A percentile compares a stretch with the other conserved stretches of the same genome.
These are phyloP conservation scores for Hirtodrosophila alboralis DNA, from an alignment of 2,888 invertebrate genomes.

Conservation along the genomic window DNA sequence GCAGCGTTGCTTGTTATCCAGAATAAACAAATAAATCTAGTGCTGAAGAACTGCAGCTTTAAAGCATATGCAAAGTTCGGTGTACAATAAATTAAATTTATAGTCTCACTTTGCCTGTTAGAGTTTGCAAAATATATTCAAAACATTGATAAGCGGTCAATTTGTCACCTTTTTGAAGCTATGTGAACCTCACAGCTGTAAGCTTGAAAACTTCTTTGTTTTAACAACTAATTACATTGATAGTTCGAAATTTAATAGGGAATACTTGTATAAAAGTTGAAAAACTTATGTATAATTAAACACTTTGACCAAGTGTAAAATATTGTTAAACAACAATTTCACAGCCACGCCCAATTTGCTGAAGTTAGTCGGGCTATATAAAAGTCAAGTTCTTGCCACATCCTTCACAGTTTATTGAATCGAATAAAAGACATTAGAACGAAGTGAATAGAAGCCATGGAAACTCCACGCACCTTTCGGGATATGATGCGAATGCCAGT, in stretches of 20 bases:
- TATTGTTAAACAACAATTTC: conserved; percentile 66
- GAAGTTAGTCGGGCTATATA: conserved; percentile 23
- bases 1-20: no score
- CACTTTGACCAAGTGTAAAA: conserved; percentile 56
- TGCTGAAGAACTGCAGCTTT: no score
- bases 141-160: conserved; percentile 29
- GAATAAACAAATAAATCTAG: no score
- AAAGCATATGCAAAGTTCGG: background rate
- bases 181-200: conserved; percentile 41
- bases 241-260: conserved; percentile 19
- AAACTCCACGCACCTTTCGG: conserved; percentile 42
- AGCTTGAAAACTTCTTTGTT: conserved; percentile 44
- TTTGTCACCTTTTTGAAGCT: conserved; percentile 4
- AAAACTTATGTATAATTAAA: conserved; percentile 71
- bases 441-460: conserved; percentile 19
- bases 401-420: conserved; percentile 15
- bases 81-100: background rate
- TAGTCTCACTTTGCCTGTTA: background rate
- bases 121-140: conserved; percentile 5
- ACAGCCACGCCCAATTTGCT: conserved; percentile 41
- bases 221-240: conserved; percentile 53
- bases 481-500: conserved; percentile 70
- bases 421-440: background rate
- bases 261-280: conserved; percentile 24
- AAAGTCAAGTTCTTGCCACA: conserved; percentile 20